Percentiles rank a stretch among this genome's conserved stretches.
These are phyloP conservation scores for Melieria picta DNA, from an alignment of 2,888 invertebrate genomes.

Conservation along the genomic window DNA sequence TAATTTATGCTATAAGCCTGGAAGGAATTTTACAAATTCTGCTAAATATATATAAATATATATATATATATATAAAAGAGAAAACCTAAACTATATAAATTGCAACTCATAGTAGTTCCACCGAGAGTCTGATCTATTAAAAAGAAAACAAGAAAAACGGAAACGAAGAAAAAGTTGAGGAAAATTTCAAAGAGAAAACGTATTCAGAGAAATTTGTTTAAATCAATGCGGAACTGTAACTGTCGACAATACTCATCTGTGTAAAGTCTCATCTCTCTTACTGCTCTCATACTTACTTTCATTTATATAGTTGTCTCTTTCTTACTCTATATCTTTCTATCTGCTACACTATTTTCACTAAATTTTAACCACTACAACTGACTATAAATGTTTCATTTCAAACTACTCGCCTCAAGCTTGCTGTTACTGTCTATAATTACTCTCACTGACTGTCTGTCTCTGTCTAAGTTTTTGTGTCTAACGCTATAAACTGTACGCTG, in stretches of 20 bases:
- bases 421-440: neutral
- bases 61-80: no score
- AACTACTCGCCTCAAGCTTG: no score
- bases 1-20: slow-evolving; percentile 39
- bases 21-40: slow-evolving; percentile 40
- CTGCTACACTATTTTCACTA: no score
- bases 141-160: slow-evolving; percentile 46
- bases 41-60: slow-evolving; percentile 5
- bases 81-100: slow-evolving; percentile 38
- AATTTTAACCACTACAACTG: no score
- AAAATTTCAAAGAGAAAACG: slow-evolving; percentile 32
- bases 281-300: neutral
- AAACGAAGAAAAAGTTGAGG: slow-evolving; percentile 30
- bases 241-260: slow-evolving; percentile 39
- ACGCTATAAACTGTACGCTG: neutral
- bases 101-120: slow-evolving; percentile 63
- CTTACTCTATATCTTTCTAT: neutral
- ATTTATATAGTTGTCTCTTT: neutral
- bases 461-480: neutral
- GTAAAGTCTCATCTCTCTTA: slow-evolving; percentile 27
- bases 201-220: slow-evolving; percentile 30
- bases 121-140: slow-evolving; percentile 66
- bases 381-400: no score
- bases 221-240: slow-evolving; percentile 31
- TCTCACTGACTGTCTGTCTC: neutral